Evolutionary conservation across 2,797 vertebrate genomes (phyloP), one percentile per base, ranked within the genome.

Genomic region (Nasua narica): DNA sequence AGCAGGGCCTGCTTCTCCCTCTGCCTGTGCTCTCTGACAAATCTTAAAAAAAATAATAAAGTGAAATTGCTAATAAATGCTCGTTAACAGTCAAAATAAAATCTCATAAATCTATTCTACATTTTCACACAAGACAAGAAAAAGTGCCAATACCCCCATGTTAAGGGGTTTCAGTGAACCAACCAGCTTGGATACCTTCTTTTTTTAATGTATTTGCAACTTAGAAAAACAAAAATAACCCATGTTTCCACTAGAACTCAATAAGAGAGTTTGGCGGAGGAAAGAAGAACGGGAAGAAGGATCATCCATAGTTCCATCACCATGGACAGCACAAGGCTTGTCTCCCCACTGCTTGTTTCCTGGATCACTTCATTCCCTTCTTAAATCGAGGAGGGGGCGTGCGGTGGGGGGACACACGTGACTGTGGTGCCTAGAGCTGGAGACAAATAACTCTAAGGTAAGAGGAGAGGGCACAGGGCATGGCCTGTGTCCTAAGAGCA

Each of bases 321-420:
- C 65, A 10, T 12, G 35, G 50, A 69, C 69, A 46, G 23, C 35
- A 16, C 23, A 13, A 46, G 1, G n/a, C 10, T 2, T 1, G 7
- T 3, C 16, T 78, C 50, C 50, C 56, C 54, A 12, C 27, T 4
- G 72, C n/a, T 52, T 10, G 21, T 46, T 16, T 50, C 16, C 50
- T 25, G 54, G 67, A 35, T 19, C 14, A 0, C 35, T 43, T 21
- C 46, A 12, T 2, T 32, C 81, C 58, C 15, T 60, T 52, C 23
- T 25, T 7, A 12, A 4, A 37, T 29, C 3, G 3, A 15, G 7
- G 21, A 2, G 25, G 0, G 27, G 43, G 46, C 5, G 46, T 48
- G 46, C 3, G 46, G 46, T 48, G 13, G 60, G 29, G 40, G 32
- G 13, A 18, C 43, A 56, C 1, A 0, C 5, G 35, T 37, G 46